These are phyloP conservation scores for Andricus curvator DNA, from an alignment of 2,888 invertebrate species.

Conservation along the genomic window DNA sequence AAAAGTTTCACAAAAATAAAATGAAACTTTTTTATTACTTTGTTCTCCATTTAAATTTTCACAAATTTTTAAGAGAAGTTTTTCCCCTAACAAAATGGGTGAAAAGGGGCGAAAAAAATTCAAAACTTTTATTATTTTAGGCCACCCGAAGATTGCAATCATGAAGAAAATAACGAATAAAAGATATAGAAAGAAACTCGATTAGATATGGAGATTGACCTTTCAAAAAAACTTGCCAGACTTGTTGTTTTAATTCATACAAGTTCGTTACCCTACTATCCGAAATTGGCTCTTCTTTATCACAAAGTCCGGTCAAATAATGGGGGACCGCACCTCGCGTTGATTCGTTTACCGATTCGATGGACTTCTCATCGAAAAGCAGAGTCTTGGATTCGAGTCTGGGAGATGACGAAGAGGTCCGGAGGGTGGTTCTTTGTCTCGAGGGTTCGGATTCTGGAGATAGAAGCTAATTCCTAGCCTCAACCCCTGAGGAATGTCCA, in stretches of 20 bases:
- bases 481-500: slow-evolving; percentile 71
- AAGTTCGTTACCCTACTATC: neutral
- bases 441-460: slow-evolving; percentile 73
- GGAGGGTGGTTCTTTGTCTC: slow-evolving; percentile 70
- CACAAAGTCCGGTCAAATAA: neutral
- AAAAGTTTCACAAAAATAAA: too few relatives aligned
- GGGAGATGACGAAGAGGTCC: slow-evolving; percentile 48
- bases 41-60: too few relatives aligned
- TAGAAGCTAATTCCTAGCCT: slow-evolving; percentile 76
- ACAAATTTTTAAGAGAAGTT: too few relatives aligned
- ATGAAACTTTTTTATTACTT: too few relatives aligned
- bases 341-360: slow-evolving; percentile 15
- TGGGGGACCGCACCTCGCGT: neutral
- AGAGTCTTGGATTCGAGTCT: slow-evolving; percentile 29
- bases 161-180: too few relatives aligned
- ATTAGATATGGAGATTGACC: neutral
- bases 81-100: too few relatives aligned
- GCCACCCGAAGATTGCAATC: too few relatives aligned
- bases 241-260: neutral
- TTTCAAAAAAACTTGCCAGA: neutral
- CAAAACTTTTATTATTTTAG: too few relatives aligned
- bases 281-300: neutral
- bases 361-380: slow-evolving; percentile 32
- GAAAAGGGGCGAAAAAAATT: too few relatives aligned
- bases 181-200: too few relatives aligned